These are phyloP conservation scores for Mormoops blainvillei DNA, from an alignment of 2,113 vertebrate genomes.

Conservation along the genomic window DNA sequence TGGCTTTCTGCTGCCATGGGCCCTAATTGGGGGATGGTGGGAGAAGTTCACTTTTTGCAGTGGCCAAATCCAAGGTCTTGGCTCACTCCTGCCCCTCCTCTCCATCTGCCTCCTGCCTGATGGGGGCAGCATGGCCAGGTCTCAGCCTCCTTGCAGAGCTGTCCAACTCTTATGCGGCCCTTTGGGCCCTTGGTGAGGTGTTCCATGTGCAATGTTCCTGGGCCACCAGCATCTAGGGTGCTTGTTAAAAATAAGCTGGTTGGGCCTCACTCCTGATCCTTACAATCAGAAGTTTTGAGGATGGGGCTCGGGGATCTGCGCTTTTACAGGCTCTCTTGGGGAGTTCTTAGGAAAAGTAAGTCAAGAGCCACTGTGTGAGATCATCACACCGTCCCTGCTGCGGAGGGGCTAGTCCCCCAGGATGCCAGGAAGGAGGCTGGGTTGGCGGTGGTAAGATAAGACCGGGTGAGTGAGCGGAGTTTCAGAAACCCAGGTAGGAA, in stretches of 20 bases:
- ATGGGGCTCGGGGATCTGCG: accelerated
- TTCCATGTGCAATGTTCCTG: not conserved
- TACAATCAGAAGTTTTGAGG: not conserved
- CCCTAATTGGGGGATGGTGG: not conserved
- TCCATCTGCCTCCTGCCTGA: not conserved
- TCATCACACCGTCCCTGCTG: not conserved
- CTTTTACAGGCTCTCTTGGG: not conserved
- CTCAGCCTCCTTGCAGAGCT: too few species aligned
- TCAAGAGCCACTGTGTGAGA: not conserved
- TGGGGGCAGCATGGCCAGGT: not conserved
- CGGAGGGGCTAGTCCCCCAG: not conserved
- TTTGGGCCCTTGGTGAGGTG: not conserved
- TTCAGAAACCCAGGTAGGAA: not conserved
- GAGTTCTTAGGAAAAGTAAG: not conserved
- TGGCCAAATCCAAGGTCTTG: not conserved
- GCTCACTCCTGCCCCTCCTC: not conserved
- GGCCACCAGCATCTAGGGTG: not conserved
- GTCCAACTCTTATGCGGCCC: not conserved
- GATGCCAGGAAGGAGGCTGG: slow-evolving; percentile 22
- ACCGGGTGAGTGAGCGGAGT: not conserved
- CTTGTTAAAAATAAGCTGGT: not conserved
- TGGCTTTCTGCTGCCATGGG: not conserved
- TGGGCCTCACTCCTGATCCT: not conserved
- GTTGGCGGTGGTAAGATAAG: slow-evolving; percentile 21
- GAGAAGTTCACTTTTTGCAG: not conserved